Base-by-base conservation (phyloP, 2,113 vertebrate species). In the Charadrius vociferus region DNA sequence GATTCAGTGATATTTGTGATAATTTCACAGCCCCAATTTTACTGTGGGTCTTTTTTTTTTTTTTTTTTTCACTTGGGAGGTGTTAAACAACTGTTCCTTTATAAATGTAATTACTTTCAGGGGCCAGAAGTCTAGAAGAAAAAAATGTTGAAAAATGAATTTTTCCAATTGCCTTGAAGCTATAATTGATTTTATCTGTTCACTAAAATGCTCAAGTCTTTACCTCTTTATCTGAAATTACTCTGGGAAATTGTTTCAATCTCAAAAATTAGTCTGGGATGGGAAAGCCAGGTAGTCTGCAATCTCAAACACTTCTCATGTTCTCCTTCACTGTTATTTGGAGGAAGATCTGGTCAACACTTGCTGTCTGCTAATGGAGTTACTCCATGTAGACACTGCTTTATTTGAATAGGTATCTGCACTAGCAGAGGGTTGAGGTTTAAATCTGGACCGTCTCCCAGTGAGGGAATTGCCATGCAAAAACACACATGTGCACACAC, bases 221-320 rank as follows among this genome's bases (percentile, higher is more conserved):
- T 86, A 83, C 9, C 23, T 78, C 55, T 96, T 90, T 92, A 74
- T 53, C 78, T 58, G 58, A 95, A 90, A 95, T 88, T 89, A 90
- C 49, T 56, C 49, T 41, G 22, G 36, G 36, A 95, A 96, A 93
- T 91, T 15, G 14, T 80, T 93, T 94, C 58, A 65, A 30, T 59
- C 62, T 85, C 80, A 83, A 55, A 75, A 93, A 87, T 75, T 85
- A 89, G 19, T 30, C 62, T 77, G 39, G 34, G 34, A 72, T 41
- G 24, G 49, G 18, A 88, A 94, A 93, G 22, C 12, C 39, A 68
- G 52, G 61, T 41, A 74, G 15, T 50, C 79, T 90, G 53, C 58
- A 80, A 50, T 66, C 58, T 80, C 66, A 68, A 78, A 45, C 26
- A 71, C 30, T 68, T 53, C 39, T 81, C 73, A 29, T 72, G 73